These are phyloP conservation scores for Trisateles emortualis DNA, from an alignment of 2,888 invertebrate genomes.

Conservation along the genomic window DNA sequence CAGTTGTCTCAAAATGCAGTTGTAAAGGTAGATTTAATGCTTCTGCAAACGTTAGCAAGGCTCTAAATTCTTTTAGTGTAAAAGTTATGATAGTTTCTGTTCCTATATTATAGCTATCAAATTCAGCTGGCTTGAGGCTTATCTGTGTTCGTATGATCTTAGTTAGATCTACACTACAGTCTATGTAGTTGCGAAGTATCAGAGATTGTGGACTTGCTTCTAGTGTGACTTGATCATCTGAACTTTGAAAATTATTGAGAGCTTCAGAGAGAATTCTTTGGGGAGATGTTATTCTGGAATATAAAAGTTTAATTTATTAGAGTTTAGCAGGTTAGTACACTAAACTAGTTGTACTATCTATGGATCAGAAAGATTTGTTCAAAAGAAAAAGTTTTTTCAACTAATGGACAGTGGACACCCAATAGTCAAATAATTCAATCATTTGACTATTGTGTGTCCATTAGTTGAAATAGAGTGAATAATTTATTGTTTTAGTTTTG, in stretches of 20 bases:
- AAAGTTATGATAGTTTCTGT: constrained; percentile 92
- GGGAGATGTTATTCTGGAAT: constrained; percentile 86
- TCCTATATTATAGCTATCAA: constrained; percentile 89
- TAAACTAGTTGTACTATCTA: no score
- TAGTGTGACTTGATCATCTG: constrained; percentile 94
- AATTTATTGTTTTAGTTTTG: no score
- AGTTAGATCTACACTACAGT: constrained; percentile 88
- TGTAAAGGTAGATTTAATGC: constrained; percentile 89
- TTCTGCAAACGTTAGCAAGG: constrained; percentile 93
- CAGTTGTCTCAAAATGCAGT: constrained; percentile 92
- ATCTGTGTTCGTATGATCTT: constrained; percentile 93
- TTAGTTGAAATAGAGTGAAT: no score
- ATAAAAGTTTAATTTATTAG: neutral
- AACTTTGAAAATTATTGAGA: constrained; percentile 92
- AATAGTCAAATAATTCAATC: no score
- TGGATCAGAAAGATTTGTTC: no score
- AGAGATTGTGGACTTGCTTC: constrained; percentile 89
- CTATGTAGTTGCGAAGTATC: constrained; percentile 92
- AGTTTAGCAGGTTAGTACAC: neutral
- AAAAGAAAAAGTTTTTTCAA: no score
- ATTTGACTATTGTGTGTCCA: no score
- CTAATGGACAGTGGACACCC: no score
- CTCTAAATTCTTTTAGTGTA: constrained; percentile 94
- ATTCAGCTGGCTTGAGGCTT: constrained; percentile 90
- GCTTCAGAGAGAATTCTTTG: constrained; percentile 91